Base-by-base conservation (phyloP, 1,140 invertebrate species). In the Harpegnathos saltator region DNA sequence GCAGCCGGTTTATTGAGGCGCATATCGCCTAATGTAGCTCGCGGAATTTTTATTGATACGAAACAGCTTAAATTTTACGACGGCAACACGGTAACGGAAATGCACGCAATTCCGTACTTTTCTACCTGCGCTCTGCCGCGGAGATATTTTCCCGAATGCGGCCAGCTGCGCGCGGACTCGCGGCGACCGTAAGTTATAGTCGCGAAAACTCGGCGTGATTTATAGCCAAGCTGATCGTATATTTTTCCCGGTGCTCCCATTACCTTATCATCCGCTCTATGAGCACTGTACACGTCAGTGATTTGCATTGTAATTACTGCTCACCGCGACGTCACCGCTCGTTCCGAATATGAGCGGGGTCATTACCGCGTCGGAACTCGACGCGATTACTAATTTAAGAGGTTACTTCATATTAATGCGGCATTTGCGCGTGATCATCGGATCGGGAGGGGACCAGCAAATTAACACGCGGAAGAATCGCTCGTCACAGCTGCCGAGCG, bases 21-120 rank as follows among this genome's bases (percentile, higher is more conserved):
- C 65, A 71, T 29, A 19, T 38, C 52, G 56, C 24, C 54, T 80
- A 80, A 80, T 48, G 65, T 44, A 59, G n/a, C 65, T 29, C n/a
- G 33, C 52, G 24, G 65, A 68, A 80, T 80, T 80, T 80, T 80
- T 80, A 80, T 80, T 71, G 65, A 71, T 54, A 71, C 65, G 33
- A 59, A 80, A 80, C 75, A 80, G 75, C 58, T 80, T 71, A 80
- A 80, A 80, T 80, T 80, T 71, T 80, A 80, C 54, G 52, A 44
- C 26, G 22, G 50, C 1, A 80, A 71, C 9, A 71, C 38, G 65
- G 75, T 44, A 48, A 58, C n/a, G 54, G 52, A 71, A 71, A 69
- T 71, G n/a, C 50, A 69, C 63, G 52, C 75, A 69, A 80, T 71
- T 56, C n/a, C 33, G 19, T 59, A 80, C 33, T 59, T 69, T 69